phyloP scores from a whole-genome alignment of 2,797 vertebrate species.

The Pitangus sulphuratus region DNA sequence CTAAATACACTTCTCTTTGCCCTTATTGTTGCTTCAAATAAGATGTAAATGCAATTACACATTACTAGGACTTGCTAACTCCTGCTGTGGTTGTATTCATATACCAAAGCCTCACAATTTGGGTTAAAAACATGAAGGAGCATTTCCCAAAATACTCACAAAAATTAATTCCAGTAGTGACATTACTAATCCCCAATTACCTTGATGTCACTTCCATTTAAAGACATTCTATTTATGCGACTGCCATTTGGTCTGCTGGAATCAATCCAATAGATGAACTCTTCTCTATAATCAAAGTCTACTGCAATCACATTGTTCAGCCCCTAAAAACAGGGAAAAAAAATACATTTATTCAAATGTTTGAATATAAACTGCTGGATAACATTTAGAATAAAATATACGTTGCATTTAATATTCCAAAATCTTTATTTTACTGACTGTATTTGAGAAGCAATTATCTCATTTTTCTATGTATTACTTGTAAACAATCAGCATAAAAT shows the following conservation, averaged over 20 bases:
- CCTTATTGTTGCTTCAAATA: not conserved
- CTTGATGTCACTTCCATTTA: conserved; percentile 97
- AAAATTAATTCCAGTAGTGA: not conserved
- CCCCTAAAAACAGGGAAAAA: conserved; percentile 79
- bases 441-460: not conserved
- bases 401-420: not conserved
- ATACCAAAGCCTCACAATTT: not conserved
- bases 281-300: conserved; percentile 98
- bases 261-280: conserved; percentile 99
- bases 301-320: conserved; percentile 97
- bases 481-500: not conserved
- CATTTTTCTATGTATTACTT: not conserved
- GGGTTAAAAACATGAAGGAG: not conserved
- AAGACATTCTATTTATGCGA: conserved; percentile 94
- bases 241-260: conserved; percentile 95
- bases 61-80: not conserved
- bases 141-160: not conserved
- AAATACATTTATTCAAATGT: not conserved
- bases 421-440: not conserved
- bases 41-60: not conserved
- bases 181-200: conserved; percentile 74
- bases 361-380: not conserved
- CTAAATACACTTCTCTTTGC: not conserved
- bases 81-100: not conserved
- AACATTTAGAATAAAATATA: not conserved